Conservation (phyloP, 2,113 vertebrate species). For the Clarias gariepinus region DNA sequence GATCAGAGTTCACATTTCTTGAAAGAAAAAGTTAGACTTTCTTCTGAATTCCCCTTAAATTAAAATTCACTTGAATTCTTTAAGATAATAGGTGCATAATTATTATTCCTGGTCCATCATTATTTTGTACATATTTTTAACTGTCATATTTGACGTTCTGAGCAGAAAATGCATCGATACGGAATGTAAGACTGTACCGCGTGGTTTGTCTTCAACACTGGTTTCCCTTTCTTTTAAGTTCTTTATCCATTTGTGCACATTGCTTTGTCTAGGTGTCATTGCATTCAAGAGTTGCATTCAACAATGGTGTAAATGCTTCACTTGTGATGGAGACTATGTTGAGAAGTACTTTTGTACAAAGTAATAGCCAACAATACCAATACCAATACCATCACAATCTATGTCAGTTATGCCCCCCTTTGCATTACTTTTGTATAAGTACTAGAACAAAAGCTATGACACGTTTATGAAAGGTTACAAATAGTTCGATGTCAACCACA, state of each 20-base stretch:
- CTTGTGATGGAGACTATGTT: no score
- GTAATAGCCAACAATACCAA: no score
- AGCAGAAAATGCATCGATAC: neutral
- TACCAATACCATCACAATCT: no score
- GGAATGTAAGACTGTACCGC: neutral
- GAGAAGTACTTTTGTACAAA: no score
- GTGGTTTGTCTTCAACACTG: no score
- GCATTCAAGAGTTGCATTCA: no score
- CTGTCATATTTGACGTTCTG: neutral
- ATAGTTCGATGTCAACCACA: constrained; percentile 45
- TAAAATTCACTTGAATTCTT: neutral
- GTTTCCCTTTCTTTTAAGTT: no score
- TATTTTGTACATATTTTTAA: constrained; percentile 12
- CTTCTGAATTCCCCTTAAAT: neutral
- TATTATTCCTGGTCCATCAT: neutral
- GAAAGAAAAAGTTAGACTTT: neutral
- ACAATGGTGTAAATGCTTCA: no score
- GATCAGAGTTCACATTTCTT: neutral
- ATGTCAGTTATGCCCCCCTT: no score
- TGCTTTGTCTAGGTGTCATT: no score
- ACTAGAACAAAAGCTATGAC: neutral
- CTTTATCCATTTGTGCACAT: no score
- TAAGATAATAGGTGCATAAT: neutral
- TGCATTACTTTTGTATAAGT: neutral
- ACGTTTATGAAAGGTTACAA: constrained; percentile 38